Percentiles rank a stretch among this genome's conserved stretches.
Conservation (phyloP, 2,797 vertebrate species). For the Margarornis squamiger region DNA sequence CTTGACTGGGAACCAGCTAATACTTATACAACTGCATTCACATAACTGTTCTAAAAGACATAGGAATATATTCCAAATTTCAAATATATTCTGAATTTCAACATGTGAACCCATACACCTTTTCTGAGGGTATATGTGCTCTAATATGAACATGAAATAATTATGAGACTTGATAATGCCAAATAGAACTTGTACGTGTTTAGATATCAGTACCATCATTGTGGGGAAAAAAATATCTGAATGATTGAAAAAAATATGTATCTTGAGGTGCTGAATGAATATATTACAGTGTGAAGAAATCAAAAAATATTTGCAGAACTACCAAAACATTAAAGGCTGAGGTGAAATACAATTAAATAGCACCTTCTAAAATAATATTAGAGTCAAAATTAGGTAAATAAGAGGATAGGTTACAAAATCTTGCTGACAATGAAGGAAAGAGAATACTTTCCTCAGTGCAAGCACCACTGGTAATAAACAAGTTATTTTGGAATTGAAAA, state of each 20-base stretch:
- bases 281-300: not conserved
- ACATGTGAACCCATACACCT: not conserved
- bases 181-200: not conserved
- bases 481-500: not conserved
- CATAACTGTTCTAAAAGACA: not conserved
- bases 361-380: not conserved
- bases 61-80: not conserved
- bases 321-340: not conserved
- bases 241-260: not conserved
- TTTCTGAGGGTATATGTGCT: not conserved
- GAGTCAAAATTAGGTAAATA: not conserved
- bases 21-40: not conserved
- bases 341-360: not conserved
- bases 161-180: not conserved
- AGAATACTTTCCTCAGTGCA: not conserved
- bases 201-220: not conserved
- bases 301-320: not conserved
- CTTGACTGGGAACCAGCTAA: not conserved
- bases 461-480: not conserved
- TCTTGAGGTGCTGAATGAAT: not conserved
- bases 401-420: not conserved
- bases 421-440: not conserved
- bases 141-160: not conserved
- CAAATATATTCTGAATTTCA: not conserved
- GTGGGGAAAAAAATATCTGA: not conserved